A percentile compares a stretch with the other conserved stretches of the same genome.
phyloP scores from a whole-genome alignment of 1,140 invertebrate genomes.

The Trichoplusia ni region DNA sequence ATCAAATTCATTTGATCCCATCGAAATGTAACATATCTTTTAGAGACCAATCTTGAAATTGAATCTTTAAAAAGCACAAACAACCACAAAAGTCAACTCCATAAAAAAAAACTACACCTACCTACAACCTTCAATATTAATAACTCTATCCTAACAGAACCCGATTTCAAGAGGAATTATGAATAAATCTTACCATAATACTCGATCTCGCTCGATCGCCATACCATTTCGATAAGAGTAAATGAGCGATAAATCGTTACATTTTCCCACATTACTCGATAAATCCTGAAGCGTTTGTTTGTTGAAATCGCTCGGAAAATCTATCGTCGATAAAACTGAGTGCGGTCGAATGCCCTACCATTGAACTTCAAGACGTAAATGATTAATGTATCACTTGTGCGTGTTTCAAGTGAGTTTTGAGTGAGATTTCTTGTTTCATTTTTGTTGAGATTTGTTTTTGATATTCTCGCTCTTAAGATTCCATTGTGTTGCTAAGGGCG shows the following conservation, averaged over 20 bases:
- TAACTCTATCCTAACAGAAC: background rate
- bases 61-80: too few species aligned
- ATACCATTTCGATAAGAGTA: conserved; percentile 19
- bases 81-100: too few species aligned
- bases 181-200: conserved; percentile 8
- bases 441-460: too few species aligned
- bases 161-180: background rate
- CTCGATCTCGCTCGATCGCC: background rate
- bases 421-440: too few species aligned
- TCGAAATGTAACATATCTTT: too few species aligned
- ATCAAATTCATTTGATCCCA: too few species aligned
- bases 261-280: conserved; percentile 36
- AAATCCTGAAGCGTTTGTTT: conserved; percentile 36
- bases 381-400: background rate
- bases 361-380: conserved; percentile 13
- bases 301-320: conserved; percentile 41
- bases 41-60: too few species aligned
- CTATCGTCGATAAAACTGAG: conserved; percentile 43
- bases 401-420: background rate
- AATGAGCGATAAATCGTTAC: conserved; percentile 38
- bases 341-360: conserved; percentile 29
- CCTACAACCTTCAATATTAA: background rate
- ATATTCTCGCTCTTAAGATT: too few species aligned
- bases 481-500: too few species aligned
- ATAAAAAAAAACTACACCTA: background rate